These are phyloP conservation scores for Chromobotia macracanthus DNA, from an alignment of 2,797 vertebrate species.

Conservation along the genomic window DNA sequence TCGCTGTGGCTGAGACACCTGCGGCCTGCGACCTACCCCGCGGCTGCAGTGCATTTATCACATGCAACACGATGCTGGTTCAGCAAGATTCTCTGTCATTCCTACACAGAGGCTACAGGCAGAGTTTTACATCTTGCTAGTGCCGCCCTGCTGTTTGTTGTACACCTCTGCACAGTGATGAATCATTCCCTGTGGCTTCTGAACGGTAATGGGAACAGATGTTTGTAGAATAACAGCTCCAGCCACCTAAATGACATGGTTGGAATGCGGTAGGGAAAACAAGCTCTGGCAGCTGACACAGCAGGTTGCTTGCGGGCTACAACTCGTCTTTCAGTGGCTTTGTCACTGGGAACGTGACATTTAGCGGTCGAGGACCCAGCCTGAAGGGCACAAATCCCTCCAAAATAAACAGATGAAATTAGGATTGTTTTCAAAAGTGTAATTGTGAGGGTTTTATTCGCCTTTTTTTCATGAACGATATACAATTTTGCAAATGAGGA, in stretches of 20 bases:
- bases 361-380: constrained; percentile 23
- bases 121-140: constrained; percentile 31
- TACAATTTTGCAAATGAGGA: background rate
- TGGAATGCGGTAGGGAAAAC: constrained; percentile 54
- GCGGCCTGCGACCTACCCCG: constrained; percentile 1
- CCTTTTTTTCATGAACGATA: background rate
- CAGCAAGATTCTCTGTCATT: constrained; percentile 13
- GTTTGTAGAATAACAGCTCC: constrained; percentile 42
- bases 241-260: constrained; percentile 60
- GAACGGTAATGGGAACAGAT: constrained; percentile 52
- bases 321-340: constrained; percentile 33
- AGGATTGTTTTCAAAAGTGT: background rate
- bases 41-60: constrained; percentile 33
- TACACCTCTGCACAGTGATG: constrained; percentile 25
- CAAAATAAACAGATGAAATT: constrained; percentile 19
- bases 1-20: background rate
- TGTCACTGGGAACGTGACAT: constrained; percentile 38
- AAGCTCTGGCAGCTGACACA: constrained; percentile 53
- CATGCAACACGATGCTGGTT: constrained; percentile 28
- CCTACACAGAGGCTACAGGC: constrained; percentile 16
- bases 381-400: constrained; percentile 25
- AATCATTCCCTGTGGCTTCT: constrained; percentile 37
- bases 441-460: background rate
- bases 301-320: constrained; percentile 45
- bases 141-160: constrained; percentile 14